Conservation (phyloP, 1,140 invertebrate genomes). For the Zaprionus kolodkinae region DNA sequence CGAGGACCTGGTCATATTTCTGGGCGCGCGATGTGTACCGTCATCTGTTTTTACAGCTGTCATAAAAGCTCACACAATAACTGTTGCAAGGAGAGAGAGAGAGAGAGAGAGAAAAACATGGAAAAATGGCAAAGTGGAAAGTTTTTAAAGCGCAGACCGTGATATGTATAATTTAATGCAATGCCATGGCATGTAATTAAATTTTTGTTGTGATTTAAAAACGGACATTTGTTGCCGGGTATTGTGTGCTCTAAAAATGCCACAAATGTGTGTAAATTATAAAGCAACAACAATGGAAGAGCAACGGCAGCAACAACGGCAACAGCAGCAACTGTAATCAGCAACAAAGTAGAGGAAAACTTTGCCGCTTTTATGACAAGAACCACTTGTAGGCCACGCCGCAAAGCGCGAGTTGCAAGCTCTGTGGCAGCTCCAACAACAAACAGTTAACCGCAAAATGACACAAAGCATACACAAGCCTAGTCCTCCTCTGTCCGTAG, state of each 20-base stretch:
- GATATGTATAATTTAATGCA: slow-evolving; percentile 68
- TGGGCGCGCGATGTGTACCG: slow-evolving; percentile 19
- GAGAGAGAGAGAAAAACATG: not conserved
- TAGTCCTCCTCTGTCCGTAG: slow-evolving; percentile 11
- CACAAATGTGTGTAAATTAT: slow-evolving; percentile 80
- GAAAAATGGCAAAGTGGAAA: slow-evolving; percentile 41
- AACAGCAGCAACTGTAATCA: slow-evolving; percentile 44
- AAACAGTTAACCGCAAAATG: slow-evolving; percentile 64
- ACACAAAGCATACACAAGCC: slow-evolving; percentile 64
- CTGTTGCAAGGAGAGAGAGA: slow-evolving; percentile 22
- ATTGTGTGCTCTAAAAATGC: slow-evolving; percentile 80
- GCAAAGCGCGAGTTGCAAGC: slow-evolving; percentile 41
- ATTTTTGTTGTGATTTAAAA: slow-evolving; percentile 81
- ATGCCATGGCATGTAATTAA: slow-evolving; percentile 74
- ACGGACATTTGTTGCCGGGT: slow-evolving; percentile 46
- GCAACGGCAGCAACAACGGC: too few species aligned
- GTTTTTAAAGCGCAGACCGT: slow-evolving; percentile 26
- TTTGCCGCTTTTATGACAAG: slow-evolving; percentile 77
- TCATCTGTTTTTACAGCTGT: slow-evolving; percentile 77
- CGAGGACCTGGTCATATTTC: slow-evolving; percentile 28
- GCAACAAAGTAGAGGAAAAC: slow-evolving; percentile 61
- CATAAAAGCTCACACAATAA: slow-evolving; percentile 66
- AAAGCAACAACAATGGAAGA: slow-evolving; percentile 44
- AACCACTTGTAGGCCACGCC: slow-evolving; percentile 77
- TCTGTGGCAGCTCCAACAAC: slow-evolving; percentile 39